Evolutionary conservation across 2,888 invertebrate species (phyloP).

Genomic region (Lissonota sp.): DNA sequence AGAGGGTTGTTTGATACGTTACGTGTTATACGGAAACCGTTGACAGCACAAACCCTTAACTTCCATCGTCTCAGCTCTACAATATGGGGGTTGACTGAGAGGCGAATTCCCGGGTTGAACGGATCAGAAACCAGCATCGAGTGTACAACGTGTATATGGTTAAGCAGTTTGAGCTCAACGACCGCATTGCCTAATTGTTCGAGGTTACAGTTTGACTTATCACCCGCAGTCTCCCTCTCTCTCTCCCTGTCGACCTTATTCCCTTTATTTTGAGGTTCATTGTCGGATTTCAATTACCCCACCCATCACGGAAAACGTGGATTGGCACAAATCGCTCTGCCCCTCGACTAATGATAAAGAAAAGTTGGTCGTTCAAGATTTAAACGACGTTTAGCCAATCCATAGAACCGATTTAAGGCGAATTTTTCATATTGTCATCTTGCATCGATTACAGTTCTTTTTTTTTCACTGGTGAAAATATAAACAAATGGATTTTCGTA

Average conservation of each 20-base stretch:
- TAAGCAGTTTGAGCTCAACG: conserved; percentile 32
- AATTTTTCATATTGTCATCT: no score
- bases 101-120: conserved; percentile 28
- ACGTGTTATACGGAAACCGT: conserved; percentile 9
- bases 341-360: no score
- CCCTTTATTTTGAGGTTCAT: not conserved
- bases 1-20: conserved; percentile 17
- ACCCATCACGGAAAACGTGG: not conserved
- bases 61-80: conserved; percentile 25
- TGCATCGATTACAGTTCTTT: no score
- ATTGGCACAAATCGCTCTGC: no score
- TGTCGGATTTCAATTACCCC: not conserved
- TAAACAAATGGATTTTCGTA: no score
- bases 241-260: not conserved
- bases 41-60: conserved; percentile 29
- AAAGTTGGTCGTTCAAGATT: no score
- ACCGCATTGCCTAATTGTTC: conserved; percentile 32
- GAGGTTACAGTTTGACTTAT: conserved; percentile 29
- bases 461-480: no score
- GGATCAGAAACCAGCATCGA: conserved; percentile 21
- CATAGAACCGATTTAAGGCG: no score
- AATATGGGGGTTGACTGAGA: conserved; percentile 42
- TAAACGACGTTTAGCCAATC: no score
- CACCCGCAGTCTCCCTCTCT: conserved; percentile 15
- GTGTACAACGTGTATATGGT: conserved; percentile 6